Base-by-base conservation (phyloP, 2,113 vertebrate genomes). In the Rhea pennata region DNA sequence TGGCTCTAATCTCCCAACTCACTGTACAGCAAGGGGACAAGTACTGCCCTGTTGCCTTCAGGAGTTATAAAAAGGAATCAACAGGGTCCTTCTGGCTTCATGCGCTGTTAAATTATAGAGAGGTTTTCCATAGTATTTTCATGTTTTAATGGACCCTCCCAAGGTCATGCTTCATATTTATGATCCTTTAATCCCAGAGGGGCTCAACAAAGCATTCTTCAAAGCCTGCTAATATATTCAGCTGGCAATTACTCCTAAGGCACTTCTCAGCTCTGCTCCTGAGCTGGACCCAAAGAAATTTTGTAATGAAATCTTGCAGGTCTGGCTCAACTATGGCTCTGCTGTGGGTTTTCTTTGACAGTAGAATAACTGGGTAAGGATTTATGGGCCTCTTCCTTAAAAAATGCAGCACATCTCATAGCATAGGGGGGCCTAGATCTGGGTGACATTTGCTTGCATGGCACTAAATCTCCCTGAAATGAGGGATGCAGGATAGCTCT, bases 261-360 rank as follows among this genome's bases (percentile, higher is more conserved):
- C 12, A 23, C n/a, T 56, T 44, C 46, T 40, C 81, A 62, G 40
- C 53, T 86, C 53, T 0, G 0, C 31, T 85, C 10, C 81, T 8
- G 2, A 74, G 66, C 48, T 0, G 1, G 26, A 6, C 21, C 16
- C 50, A 29, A 0, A 1, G 44, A 84, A 8, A 11, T 22, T 87
- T 69, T 71, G 48, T 64, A 15, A 27, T 6, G 14, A 1, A 0
- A 2, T 83, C 61, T 86, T n/a, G 33, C 66, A 64, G 42, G 54
- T 79, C 53, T 3, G 21, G 36, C 67, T 69, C 26, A 10, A 20
- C 23, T 12, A 6, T 69, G 44, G 66, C 66, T 61, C 58, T 56
- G 24, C 31, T 51, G 23, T n/a, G 20, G 27, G 22, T 39, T 46
- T 66, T 42, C 53, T 8, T 3, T 10, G 51, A 74, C 53, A 67